Evolutionary conservation across 2,888 invertebrate species (phyloP).

Genomic region (Luperina testacea): DNA sequence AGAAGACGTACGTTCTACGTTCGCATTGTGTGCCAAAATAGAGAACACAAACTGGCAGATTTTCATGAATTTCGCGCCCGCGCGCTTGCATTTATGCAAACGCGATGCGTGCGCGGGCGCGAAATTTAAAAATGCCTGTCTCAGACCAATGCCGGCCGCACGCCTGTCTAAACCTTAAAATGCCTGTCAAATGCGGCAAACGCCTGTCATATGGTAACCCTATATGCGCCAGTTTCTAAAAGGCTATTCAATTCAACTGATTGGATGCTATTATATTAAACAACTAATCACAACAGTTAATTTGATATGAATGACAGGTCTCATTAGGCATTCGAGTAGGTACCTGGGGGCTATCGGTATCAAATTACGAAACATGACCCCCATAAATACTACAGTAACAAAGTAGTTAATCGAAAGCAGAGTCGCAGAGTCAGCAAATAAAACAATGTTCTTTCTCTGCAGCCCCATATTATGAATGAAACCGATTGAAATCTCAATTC

Average conservation of each 20-base stretch:
- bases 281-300: neutral
- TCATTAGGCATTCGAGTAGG: neutral
- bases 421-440: slow-evolving; percentile 12
- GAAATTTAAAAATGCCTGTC: no score
- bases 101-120: no score
- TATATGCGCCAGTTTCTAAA: neutral
- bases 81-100: no score
- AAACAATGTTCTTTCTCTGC: slow-evolving; percentile 24
- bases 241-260: neutral
- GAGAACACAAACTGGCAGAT: no score
- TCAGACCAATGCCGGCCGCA: no score
- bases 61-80: no score
- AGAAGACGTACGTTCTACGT: no score
- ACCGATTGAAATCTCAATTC: slow-evolving; percentile 52
- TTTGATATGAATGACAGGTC: neutral
- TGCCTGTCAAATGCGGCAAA: no score
- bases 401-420: slow-evolving; percentile 8
- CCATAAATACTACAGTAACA: neutral
- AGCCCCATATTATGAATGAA: slow-evolving; percentile 50
- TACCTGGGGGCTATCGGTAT: neutral
- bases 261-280: neutral
- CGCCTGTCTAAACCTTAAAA: no score
- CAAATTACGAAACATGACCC: neutral
- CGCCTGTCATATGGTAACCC: no score
- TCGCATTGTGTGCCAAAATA: no score